A percentile compares a stretch with the other conserved stretches of the same genome.
Conservation (phyloP, 2,797 vertebrate species). For the Cossypha niveicapilla region DNA sequence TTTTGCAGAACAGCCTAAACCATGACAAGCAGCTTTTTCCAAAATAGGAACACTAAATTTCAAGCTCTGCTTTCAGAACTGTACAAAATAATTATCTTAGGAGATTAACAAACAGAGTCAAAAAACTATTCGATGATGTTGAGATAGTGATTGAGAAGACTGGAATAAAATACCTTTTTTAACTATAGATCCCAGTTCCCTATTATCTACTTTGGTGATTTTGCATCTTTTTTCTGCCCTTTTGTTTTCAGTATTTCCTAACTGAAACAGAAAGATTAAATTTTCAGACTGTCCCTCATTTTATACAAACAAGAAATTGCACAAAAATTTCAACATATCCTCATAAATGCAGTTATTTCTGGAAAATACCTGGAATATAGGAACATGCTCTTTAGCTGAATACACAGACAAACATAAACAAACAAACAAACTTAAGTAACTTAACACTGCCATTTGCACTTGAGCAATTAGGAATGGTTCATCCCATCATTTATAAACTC, state of each 20-base stretch:
- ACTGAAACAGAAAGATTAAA: not conserved
- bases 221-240: not conserved
- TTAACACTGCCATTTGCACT: not conserved
- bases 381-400: not conserved
- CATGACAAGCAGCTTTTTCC: not conserved
- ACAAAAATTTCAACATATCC: not conserved
- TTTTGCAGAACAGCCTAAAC: not conserved
- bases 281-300: not conserved
- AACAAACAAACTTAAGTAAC: not conserved
- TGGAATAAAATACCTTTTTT: not conserved
- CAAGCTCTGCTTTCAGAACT: not conserved
- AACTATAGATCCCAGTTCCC: not conserved
- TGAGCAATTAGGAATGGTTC: not conserved
- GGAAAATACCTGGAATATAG: not conserved
- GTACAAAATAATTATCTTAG: not conserved
- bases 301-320: not conserved
- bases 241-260: not conserved
- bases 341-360: not conserved
- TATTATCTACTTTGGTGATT: not conserved
- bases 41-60: not conserved
- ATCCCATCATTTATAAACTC: not conserved
- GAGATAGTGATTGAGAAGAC: not conserved
- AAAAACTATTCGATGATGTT: not conserved
- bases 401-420: not conserved
- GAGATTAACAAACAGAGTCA: not conserved